A percentile compares a stretch with the other conserved stretches of the same genome.
phyloP scores from a whole-genome alignment of 2,113 vertebrate species.

The Odontophorus gujanensis region DNA sequence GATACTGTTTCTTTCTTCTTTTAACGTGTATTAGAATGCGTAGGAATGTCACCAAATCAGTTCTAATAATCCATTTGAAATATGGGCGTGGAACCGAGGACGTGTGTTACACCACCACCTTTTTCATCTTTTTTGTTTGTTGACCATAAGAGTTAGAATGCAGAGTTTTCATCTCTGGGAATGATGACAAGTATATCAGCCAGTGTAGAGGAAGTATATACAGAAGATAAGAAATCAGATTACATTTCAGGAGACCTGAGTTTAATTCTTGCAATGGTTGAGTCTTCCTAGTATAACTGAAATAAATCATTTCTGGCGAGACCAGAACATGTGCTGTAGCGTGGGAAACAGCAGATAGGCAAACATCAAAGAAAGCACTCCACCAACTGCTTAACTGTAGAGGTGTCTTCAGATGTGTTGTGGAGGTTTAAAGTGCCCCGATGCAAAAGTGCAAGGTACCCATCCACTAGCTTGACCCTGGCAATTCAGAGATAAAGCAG shows the following conservation, averaged over 20 bases:
- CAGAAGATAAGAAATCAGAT: background rate
- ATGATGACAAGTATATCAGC: background rate
- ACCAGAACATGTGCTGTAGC: background rate
- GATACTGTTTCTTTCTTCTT: background rate
- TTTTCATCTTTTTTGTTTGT: background rate
- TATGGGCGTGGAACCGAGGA: background rate
- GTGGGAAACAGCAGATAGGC: background rate
- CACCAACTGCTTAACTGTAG: background rate
- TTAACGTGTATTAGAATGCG: background rate
- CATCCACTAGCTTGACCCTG: background rate
- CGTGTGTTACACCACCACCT: background rate
- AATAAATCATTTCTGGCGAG: background rate
- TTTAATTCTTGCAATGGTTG: background rate
- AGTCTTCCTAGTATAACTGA: background rate
- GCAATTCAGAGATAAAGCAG: background rate
- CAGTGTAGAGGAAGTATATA: background rate
- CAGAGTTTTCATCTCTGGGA: background rate
- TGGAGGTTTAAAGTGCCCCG: background rate
- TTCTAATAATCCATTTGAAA: background rate
- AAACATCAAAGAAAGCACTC: background rate
- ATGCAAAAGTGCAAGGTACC: background rate
- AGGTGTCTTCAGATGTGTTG: background rate
- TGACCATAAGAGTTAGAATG: fast-evolving
- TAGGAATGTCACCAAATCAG: background rate
- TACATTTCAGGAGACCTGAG: background rate